Evolutionary conservation across 2,113 vertebrate genomes (phyloP), one percentile per base, ranked within the genome.

Genomic region (Vidua chalybeata): DNA sequence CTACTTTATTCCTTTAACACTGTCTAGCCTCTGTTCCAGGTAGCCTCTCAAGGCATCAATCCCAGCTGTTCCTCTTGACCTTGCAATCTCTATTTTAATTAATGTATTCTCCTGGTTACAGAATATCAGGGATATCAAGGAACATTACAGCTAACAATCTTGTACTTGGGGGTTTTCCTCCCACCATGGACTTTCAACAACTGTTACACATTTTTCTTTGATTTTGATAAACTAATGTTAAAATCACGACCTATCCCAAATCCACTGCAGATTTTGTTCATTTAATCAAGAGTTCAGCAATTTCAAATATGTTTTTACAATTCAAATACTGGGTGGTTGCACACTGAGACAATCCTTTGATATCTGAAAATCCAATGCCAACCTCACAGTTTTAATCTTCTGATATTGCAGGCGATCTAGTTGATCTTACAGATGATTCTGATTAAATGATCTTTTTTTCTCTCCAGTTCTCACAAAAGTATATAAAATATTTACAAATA

Each of bases 271-370:
- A 56, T 82, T 84, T 80, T 64, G 59, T 84, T 96, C 48, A 15
- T 85, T 92, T 89, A 64, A 84, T 49, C 73, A 82, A 56, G 45
- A 73, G 31, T 19, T 76, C 66, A 76, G 87, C 27, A 46, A 73
- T 93, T 94, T 89, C 87, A 76, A 94, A 91, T 74, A 46, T 87
- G 68, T 31, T 92, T 88, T 77, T 58, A 81, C 37, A 74, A 77
- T 80, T 92, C 69, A 92, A 52, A 74, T 30, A 55, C 22, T 5
- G 43, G 31, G 49, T n/a, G 43, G 39, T 56, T 79, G 61, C 87
- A 74, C 0, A 0, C 77, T 62, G 45, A 81, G 68, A 35, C 3
- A 6, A 64, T 91, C 82, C 66, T 87, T 39, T 89, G 66, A 79
- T 73, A 78, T 39, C 46, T 52, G 22, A 54, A 43, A 68, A 78